Evolutionary conservation across 23 tunicate species (phyloP), one percentile per base, ranked within the genome.

Genomic region (Ascidia mentula): DNA sequence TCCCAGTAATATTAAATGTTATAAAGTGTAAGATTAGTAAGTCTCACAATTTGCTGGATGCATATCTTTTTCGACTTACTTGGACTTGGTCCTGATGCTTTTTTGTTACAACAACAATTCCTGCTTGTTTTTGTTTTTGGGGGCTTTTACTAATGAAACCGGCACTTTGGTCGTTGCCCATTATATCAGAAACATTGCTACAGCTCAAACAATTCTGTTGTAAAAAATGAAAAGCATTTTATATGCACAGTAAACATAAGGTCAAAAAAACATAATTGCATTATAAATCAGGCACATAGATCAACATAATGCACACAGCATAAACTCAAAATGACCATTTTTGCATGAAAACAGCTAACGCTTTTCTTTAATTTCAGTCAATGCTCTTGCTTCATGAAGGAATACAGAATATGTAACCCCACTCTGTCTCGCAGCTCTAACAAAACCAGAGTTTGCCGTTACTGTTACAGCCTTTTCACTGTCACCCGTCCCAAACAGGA

Each of bases 401-500:
- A 88, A 93, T 1, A 84, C 93, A 31, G 84, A 77, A 77, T 79
- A 88, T 32, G 60, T 40, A 0, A 87, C 98, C 17, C 92, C 98
- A 79, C 75, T 69, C 46, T 88, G 98, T 45, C 30, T 34, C 13
- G 98, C 92, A 12, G 98, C 98, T 73, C 98, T 83, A 20, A 93
- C 93, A 75, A 87, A 93, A 0, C 89, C 93, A 1, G 72, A 83
- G 60, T 93, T 93, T 17, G 98, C 87, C 9, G 98, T 93, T 15
- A 88, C 93, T 7, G 93, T 93, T 38, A 87, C 74, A 7, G 98
- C 98, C 80, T 77, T 46, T 18, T 81, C 53, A 34, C 42, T 30
- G 72, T 93, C 98, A 32, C 93, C 98, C 42, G 92, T 93, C 69
- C 98, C 98, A 80, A 93, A 93, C 30, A 93, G 76, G 18, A 81